Base-by-base conservation (phyloP, 2,888 invertebrate species). In the Aphodius sticticus region DNA sequence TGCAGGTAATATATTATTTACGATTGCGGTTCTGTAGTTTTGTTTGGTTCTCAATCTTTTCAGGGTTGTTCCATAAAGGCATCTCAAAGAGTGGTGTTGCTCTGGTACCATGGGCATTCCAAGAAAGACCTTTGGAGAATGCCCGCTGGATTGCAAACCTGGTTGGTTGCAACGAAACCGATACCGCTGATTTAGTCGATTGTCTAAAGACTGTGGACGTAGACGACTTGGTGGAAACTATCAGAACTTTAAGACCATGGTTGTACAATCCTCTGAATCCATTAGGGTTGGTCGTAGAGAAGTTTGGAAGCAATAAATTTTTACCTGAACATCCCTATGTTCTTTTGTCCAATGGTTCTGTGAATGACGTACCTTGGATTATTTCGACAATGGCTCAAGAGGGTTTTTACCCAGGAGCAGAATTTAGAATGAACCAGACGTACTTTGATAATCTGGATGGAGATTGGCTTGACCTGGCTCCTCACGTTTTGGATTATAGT, bases 41-140 rank as follows among this genome's bases (percentile, higher is more conserved):
- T 26, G 26, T 26, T 26, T 26, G 26, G 26, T 26, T 26, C 26
- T 26, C 26, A 26, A 26, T 26, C 26, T 26, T 26, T 26, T 26
- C 26, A 77, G 77, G 72, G 3, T 88, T 90, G 6, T 92, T 92
- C 84, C 86, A 89, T 82, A 88, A 91, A 16, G 94, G 93, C 16
- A 92, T 93, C 76, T 94, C 94, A 0, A 90, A 91, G 85, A 95
- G 95, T 84, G 95, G 95, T 0, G 90, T 92, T 1, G 92, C 93
- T 0, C 89, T 94, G 14, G 88, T 91, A 70, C 91, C 92, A 0
- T 87, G 87, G 88, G 83, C 92, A 0, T 89, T 92, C 77, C 88
- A 90, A 0, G 88, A 90, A 81, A 91, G 90, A 38, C 90, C 92
- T 0, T 88, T 89, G 0, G 90, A 92, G 82, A 93, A 93, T 81